phyloP scores from a whole-genome alignment of 1,140 invertebrate genomes.

The Thaumatotibia leucotreta region DNA sequence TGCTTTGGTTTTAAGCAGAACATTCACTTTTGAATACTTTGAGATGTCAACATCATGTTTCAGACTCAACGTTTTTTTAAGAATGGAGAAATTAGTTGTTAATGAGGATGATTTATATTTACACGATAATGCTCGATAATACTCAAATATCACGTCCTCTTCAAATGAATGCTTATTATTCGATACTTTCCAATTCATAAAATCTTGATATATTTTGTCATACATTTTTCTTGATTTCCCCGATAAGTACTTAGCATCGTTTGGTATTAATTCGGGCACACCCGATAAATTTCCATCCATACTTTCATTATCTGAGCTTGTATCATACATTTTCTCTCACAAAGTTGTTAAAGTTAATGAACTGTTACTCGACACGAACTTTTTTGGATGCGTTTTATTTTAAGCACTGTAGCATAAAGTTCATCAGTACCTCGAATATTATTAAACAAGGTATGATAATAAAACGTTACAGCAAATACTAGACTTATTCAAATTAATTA shows the following conservation, averaged over 20 bases:
- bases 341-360: background rate
- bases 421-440: no score
- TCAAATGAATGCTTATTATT: background rate
- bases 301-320: background rate
- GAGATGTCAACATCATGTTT: background rate
- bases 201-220: background rate
- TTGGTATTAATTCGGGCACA: background rate
- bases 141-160: background rate
- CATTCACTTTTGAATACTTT: background rate
- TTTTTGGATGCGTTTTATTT: background rate
- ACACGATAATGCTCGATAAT: background rate
- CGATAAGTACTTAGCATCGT: background rate
- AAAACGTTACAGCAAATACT: no score
- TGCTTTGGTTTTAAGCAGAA: background rate
- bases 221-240: background rate
- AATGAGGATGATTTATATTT: background rate
- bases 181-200: background rate
- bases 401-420: no score
- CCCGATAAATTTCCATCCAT: background rate
- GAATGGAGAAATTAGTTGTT: background rate
- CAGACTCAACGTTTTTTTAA: background rate
- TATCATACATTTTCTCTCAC: background rate
- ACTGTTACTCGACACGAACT: background rate
- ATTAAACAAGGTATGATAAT: no score
- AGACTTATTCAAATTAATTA: no score